Conservation (phyloP, 2,888 invertebrate genomes). For the Oxystoma pomonae region DNA sequence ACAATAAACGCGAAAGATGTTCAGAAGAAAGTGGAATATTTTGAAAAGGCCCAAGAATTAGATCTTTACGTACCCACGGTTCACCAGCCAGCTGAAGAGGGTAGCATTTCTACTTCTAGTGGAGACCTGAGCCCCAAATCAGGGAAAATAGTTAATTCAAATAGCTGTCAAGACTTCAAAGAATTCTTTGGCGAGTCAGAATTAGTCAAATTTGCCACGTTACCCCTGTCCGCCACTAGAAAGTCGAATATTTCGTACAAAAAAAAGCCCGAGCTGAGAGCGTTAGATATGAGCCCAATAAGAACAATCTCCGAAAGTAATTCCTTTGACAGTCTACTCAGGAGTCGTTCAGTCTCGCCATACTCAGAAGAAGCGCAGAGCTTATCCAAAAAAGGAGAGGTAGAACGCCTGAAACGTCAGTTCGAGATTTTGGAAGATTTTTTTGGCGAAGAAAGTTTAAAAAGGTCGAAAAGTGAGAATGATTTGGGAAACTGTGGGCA, state of each 20-base stretch:
- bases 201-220: conserved; percentile 55
- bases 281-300: conserved; percentile 45
- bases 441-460: conserved; percentile 36
- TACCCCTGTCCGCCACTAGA: conserved; percentile 49
- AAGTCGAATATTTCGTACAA: conserved; percentile 51
- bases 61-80: conserved; percentile 47
- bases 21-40: conserved; percentile 73
- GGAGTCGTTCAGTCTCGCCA: conserved; percentile 70
- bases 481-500: conserved; percentile 61
- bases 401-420: conserved; percentile 69
- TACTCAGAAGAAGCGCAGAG: conserved; percentile 69
- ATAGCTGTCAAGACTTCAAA: conserved; percentile 70
- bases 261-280: conserved; percentile 41
- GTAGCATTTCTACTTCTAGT: conserved; percentile 39
- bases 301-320: conserved; percentile 49
- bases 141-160: conserved; percentile 46
- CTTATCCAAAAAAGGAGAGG: conserved; percentile 71
- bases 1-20: conserved; percentile 63
- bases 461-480: conserved; percentile 71
- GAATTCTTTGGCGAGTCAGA: conserved; percentile 75
- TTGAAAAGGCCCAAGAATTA: conserved; percentile 63
- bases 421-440: conserved; percentile 63
- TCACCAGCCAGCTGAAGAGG: conserved; percentile 48
- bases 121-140: conserved; percentile 26
- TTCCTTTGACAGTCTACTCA: conserved; percentile 63